phyloP scores from a whole-genome alignment of 2,888 invertebrate genomes.

The Archips xylosteana region DNA sequence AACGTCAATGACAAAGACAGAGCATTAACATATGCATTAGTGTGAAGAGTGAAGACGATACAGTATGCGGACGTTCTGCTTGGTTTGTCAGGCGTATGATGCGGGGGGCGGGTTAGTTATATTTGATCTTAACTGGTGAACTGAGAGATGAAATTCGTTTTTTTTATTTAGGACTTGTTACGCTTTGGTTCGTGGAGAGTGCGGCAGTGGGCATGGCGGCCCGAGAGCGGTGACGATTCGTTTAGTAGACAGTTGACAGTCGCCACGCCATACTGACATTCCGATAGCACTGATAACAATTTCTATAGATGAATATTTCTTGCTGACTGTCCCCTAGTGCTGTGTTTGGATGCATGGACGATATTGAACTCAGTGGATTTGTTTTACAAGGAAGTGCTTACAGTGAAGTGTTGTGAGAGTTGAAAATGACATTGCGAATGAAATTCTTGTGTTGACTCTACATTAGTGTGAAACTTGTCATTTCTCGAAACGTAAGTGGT shows the following conservation, averaged over 20 bases:
- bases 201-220: slow-evolving; percentile 83
- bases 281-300: slow-evolving; percentile 82
- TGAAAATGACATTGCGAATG: slow-evolving; percentile 60
- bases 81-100: slow-evolving; percentile 50
- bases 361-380: slow-evolving; percentile 47
- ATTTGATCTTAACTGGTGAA: slow-evolving; percentile 45
- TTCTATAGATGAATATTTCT: slow-evolving; percentile 76
- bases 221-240: slow-evolving; percentile 82
- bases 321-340: slow-evolving; percentile 66
- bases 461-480: slow-evolving; percentile 21
- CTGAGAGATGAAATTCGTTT: slow-evolving; percentile 48
- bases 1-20: slow-evolving; percentile 62
- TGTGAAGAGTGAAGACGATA: slow-evolving; percentile 65
- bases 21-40: slow-evolving; percentile 53
- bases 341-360: slow-evolving; percentile 57
- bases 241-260: slow-evolving; percentile 86
- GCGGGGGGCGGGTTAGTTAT: slow-evolving; percentile 32
- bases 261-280: slow-evolving; percentile 85
- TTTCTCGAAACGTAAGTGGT: slow-evolving; percentile 37
- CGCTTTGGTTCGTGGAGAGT: slow-evolving; percentile 50
- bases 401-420: slow-evolving; percentile 69
- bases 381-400: slow-evolving; percentile 48
- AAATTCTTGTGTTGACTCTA: slow-evolving; percentile 54
- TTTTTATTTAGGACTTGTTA: slow-evolving; percentile 47
- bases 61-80: slow-evolving; percentile 59